phyloP scores from a whole-genome alignment of 2,888 invertebrate species.

The Chorisops tibialis region DNA sequence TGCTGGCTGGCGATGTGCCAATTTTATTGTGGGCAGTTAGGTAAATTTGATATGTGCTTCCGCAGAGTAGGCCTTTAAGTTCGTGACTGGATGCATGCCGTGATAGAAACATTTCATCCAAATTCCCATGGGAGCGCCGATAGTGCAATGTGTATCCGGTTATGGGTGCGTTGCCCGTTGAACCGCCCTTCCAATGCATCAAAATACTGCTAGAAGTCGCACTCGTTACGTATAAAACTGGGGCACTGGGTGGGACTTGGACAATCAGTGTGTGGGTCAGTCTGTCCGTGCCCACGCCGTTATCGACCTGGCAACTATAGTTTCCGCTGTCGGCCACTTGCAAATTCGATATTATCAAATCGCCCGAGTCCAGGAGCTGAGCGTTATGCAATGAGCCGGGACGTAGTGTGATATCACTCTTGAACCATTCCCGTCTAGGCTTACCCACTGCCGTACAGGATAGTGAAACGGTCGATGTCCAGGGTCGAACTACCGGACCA shows the following conservation, averaged over 20 bases:
- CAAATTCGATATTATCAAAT: conserved; percentile 62
- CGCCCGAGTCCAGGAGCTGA: conserved; percentile 63
- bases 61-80: conserved; percentile 66
- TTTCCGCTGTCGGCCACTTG: conserved; percentile 66
- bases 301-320: conserved; percentile 68
- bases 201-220: conserved; percentile 72
- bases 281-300: conserved; percentile 65
- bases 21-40: conserved; percentile 69
- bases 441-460: conserved; percentile 66
- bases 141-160: conserved; percentile 67
- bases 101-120: conserved; percentile 63
- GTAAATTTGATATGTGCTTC: conserved; percentile 70
- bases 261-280: conserved; percentile 64
- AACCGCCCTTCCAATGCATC: conserved; percentile 71
- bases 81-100: conserved; percentile 66
- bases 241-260: conserved; percentile 73
- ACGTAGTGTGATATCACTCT: conserved; percentile 58
- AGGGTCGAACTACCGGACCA: conserved; percentile 62
- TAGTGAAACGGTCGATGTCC: conserved; percentile 64
- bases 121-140: conserved; percentile 62
- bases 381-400: conserved; percentile 60
- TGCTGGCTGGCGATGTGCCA: conserved; percentile 66
- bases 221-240: conserved; percentile 69
- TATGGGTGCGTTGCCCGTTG: conserved; percentile 66
- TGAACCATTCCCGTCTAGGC: conserved; percentile 64